A percentile compares a stretch with the other conserved stretches of the same genome.
Evolutionary conservation across 1,140 invertebrate genomes (phyloP).

Genomic region (Pseudomyrmex sp.): DNA sequence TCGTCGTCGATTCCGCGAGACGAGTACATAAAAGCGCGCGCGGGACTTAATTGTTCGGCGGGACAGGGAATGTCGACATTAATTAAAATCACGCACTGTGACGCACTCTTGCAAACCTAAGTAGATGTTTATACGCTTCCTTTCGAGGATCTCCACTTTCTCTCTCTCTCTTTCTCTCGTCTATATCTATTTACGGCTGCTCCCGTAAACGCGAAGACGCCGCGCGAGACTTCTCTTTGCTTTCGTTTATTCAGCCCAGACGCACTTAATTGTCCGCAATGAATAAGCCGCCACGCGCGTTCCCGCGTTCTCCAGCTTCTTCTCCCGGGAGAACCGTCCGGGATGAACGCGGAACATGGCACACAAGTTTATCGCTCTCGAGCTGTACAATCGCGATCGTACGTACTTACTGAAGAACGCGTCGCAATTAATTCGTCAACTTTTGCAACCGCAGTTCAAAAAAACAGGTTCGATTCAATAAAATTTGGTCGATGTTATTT

Average conservation of each 20-base stretch:
- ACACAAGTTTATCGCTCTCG: neutral
- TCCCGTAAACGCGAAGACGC: slow-evolving; percentile 32
- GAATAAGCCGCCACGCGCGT: slow-evolving; percentile 39
- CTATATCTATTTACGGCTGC: slow-evolving; percentile 43
- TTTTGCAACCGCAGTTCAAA: neutral
- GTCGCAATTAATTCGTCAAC: slow-evolving; percentile 24
- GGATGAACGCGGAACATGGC: slow-evolving; percentile 17
- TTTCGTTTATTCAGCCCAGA: slow-evolving; percentile 43
- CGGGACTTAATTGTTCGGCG: slow-evolving; percentile 9
- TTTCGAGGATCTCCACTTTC: neutral
- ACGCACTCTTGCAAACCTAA: slow-evolving; percentile 18
- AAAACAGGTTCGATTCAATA: slow-evolving; percentile 15
- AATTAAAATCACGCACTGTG: slow-evolving; percentile 42
- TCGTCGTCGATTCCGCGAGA: neutral
- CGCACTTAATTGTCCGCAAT: slow-evolving; percentile 51
- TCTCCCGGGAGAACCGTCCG: neutral
- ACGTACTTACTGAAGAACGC: too few species aligned
- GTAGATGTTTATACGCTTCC: slow-evolving; percentile 48
- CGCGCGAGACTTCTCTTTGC: slow-evolving; percentile 13
- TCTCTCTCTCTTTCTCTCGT: neutral
- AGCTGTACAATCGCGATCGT: slow-evolving; percentile 17
- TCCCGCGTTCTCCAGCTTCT: neutral
- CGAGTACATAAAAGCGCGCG: neutral
- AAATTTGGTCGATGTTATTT: neutral
- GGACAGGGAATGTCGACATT: neutral